Evolutionary conservation across 2,113 vertebrate species (phyloP), one percentile per base, ranked within the genome.

Genomic region (Sceloporus undulatus): DNA sequence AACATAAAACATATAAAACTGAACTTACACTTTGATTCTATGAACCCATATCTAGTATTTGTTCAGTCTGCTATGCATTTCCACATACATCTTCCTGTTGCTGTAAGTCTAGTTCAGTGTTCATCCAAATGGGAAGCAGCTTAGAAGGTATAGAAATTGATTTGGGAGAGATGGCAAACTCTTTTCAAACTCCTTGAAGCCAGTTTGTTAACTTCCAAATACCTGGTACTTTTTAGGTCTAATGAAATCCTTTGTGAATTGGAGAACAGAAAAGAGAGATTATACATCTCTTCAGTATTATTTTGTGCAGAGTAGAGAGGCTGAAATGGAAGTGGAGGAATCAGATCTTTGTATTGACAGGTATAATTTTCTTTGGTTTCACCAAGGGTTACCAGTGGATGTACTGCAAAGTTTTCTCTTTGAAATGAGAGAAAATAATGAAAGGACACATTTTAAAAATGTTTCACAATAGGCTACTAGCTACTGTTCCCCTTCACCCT

Each of bases 401-500:
- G 71, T 1, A 5, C 25, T 91, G 0, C 86, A 82, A 79, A 87
- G 25, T 79, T 89, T 2, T 84, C 79, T 76, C 9, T 75, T 23
- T 73, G 29, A 84, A 7, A 84, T n/a, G 25, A 66, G 85, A 85
- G 68, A 59, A 88, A 93, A 62, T 84, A 0, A 23, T 0, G 0
- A 40, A 77, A 52, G 38, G 7, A 8, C 34, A 18, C 6, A 59
- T 89, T 42, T 90, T 81, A 75, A 88, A 0, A 56, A 48, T 21
- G 77, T 27, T 79, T 90, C 75, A 75, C 29, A 88, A 62, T 56
- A 76, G 34, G 10, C 88, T 92, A 82, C 87, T 91, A 81, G 84
- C 90, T 90, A 18, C 82, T 87, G 27, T 77, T 93, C 25, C 79
- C 85, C 6, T 87, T 90, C 87, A 76, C 34, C 88, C 75, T 87